Evolutionary conservation across 2,888 invertebrate genomes (phyloP), one percentile per base, ranked within the genome.

Genomic region (Cephus sareptanus): DNA sequence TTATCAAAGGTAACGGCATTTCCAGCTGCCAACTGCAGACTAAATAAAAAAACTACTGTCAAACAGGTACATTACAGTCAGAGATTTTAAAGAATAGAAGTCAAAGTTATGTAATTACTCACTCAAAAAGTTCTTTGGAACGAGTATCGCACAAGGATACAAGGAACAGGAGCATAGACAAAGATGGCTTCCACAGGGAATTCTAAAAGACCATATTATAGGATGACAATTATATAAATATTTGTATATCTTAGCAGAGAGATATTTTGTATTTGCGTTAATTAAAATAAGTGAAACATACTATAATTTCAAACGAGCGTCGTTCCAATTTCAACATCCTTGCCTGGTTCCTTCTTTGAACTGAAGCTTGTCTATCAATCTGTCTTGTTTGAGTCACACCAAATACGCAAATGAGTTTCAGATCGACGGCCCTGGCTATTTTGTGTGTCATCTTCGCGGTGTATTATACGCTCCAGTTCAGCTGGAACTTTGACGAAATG

Each of bases 391-490:
- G 23, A 56, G 56, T 56, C 56, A 23, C 56, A 56, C 56, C 23
- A 23, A 56, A 56, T 75, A 77, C 75, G 75, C 40, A 77, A 77
- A 77, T 77, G 77, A 77, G 71, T 71, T 70, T 37, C 31, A 71
- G 56, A 40, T 69, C 75, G 74, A 30, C 40, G 40, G 77, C 74
- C 75, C 33, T 33, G 40, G 74, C 75, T 69, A 70, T 77, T 77
- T 77, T 77, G 77, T 77, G 74, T 75, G 75, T 75, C 77, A 75
- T 77, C 77, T 75, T 77, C 33, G 35, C 68, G 77, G 75, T 69
- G 56, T 75, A 71, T 77, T 77, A 75, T 71, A 77, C 77, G 77
- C 77, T 77, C 77, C 77, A 77, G 70, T 77, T 77, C 69, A 74
- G 69, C 74, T 77, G 2, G 23, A 56, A 56, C 23, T 23, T 56